Evolutionary conservation across 2,888 invertebrate species (phyloP).

Genomic region (Lasioglossum malachurum): DNA sequence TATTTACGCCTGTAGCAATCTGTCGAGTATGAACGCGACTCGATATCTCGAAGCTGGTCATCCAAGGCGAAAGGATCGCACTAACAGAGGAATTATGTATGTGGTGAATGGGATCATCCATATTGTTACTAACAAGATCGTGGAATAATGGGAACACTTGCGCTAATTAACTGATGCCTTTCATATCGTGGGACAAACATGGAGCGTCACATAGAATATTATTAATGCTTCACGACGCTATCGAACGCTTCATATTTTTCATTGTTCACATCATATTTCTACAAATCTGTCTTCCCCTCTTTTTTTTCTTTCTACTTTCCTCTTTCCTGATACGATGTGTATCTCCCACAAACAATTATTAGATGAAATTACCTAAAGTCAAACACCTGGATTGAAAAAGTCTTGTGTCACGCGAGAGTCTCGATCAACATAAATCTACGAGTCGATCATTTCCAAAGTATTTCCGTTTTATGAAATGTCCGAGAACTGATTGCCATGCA

Average conservation of each 20-base stretch:
- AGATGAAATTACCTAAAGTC: not conserved
- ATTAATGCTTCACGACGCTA: constrained; percentile 39
- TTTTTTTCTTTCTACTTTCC: constrained; percentile 7
- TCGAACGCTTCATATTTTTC: constrained; percentile 30
- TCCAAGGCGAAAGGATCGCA: not conserved
- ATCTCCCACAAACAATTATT: not conserved
- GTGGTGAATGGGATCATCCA: constrained; percentile 76
- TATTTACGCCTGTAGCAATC: not conserved
- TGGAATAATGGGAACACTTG: constrained; percentile 39
- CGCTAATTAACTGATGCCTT: constrained; percentile 42
- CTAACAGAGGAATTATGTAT: constrained; percentile 39
- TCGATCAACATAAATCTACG: not conserved
- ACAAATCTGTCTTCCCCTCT: constrained; percentile 9
- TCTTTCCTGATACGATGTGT: not conserved
- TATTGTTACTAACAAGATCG: constrained; percentile 53
- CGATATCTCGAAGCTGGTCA: not conserved
- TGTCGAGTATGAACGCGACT: not conserved
- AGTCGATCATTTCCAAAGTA: not conserved
- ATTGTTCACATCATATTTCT: constrained; percentile 4
- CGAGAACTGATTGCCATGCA: not conserved
- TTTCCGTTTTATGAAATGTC: not conserved
- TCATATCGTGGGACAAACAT: constrained; percentile 10
- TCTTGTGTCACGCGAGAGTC: not conserved
- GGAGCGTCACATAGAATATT: constrained; percentile 16
- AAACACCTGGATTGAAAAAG: not conserved